Evolutionary conservation across 1,140 invertebrate genomes (phyloP), one percentile per base, ranked within the genome.

Genomic region (Goniozus legneri): DNA sequence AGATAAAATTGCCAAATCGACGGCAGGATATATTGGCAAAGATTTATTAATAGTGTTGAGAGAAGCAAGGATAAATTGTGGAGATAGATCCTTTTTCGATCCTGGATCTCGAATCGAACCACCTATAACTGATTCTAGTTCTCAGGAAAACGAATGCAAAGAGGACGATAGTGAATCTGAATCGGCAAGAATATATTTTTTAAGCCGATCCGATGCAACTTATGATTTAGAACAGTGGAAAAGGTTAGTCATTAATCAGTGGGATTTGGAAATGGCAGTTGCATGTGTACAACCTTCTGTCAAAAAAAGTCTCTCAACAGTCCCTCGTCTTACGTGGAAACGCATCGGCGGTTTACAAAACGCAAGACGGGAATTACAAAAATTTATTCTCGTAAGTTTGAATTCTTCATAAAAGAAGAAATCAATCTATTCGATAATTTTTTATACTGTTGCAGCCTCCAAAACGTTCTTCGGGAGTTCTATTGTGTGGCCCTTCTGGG

Each of bases 281-380:
- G 86, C 87, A 62, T 77, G 82, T 55, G 86, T 95, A n/a, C 88
- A 91, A 69, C 95, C 95, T n/a, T 95, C 92, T 35, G 87, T 92
- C 0, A 96, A 96, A 57, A 95, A 98, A 81, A 96, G 97, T 37
- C 98, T 99, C 77, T 90, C 92, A 3, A 97, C 95, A 6, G 92
- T 99, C 14, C 96, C 97, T 8, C 92, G 97, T 79, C 89, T 93
- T 0, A 95, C 91, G 0, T 99, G 97, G 97, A 85, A 92, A 50
- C 94, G 99, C 77, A 84, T 99, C 59, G 97, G 97, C 1, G 96
- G 95, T 1, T 68, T 99, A 8, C 80, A 83, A 21, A 82, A 92
- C 66, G 88, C 99, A 30, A 77, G 95, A 42, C 84, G 94, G 58
- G 91, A 97, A 67, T 77, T 99, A 14, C 83, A 95, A 71, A 79